Conservation (phyloP, 1,140 invertebrate genomes). For the Arion vulgaris region DNA sequence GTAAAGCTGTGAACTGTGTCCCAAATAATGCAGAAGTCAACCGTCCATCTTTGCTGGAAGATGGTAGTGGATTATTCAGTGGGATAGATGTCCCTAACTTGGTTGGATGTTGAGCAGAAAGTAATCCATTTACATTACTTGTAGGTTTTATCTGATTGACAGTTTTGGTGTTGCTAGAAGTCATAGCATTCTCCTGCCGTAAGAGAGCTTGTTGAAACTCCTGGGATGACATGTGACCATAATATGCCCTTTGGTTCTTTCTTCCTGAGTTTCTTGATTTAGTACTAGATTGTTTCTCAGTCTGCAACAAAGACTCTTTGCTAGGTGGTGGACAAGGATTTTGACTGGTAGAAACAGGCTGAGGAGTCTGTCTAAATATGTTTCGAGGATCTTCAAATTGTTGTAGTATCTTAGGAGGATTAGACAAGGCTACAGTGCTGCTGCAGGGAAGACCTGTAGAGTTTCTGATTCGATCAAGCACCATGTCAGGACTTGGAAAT, state of each 20-base stretch:
- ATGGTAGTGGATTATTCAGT: neutral
- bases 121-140: conserved; percentile 12
- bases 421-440: neutral
- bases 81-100: neutral
- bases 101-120: neutral
- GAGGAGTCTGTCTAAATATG: conserved; percentile 26
- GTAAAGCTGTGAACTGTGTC: conserved; percentile 45
- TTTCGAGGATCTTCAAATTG: conserved; percentile 24
- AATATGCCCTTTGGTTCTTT: neutral
- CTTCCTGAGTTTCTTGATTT: conserved; percentile 10
- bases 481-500: conserved; percentile 38
- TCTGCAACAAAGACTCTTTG: neutral
- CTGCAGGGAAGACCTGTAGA: conserved; percentile 29
- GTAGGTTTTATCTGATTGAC: neutral
- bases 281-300: neutral
- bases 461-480: conserved; percentile 35
- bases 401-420: neutral
- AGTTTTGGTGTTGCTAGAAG: conserved; percentile 10
- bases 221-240: neutral
- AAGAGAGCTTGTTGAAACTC: conserved; percentile 6
- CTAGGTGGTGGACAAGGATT: neutral
- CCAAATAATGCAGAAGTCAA: conserved; percentile 46
- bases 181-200: neutral
- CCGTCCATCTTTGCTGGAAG: conserved; percentile 26
- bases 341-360: conserved; percentile 22